Evolutionary conservation across 2,888 invertebrate species (phyloP).

Genomic region (Lumbricus terrestris): DNA sequence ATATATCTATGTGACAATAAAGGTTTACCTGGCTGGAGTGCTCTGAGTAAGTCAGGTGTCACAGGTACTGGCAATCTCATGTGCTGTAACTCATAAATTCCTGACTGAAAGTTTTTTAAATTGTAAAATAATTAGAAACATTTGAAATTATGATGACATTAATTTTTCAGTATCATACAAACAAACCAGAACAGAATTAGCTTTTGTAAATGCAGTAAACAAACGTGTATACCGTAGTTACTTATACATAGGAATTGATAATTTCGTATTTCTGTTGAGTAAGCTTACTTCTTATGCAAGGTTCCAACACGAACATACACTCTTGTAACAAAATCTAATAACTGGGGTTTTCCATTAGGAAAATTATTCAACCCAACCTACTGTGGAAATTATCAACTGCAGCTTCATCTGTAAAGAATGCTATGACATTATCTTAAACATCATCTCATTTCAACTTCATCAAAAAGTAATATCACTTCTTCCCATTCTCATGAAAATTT

Average conservation of each 20-base stretch:
- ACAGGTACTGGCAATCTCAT: background rate
- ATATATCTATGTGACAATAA: too few relatives aligned
- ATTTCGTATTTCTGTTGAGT: background rate
- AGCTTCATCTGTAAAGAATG: background rate
- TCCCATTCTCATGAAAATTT: background rate
- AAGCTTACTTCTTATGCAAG: background rate
- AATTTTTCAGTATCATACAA: background rate
- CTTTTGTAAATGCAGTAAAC: background rate
- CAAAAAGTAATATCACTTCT: background rate
- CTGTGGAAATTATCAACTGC: too few relatives aligned
- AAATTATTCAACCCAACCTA: background rate
- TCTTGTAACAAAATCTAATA: background rate
- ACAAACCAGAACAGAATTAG: background rate
- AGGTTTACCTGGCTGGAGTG: slow-evolving; percentile 5
- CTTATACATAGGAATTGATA: background rate
- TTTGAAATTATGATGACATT: background rate
- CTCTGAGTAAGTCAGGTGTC: background rate
- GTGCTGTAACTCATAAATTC: background rate
- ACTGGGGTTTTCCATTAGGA: background rate
- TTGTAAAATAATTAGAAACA: background rate
- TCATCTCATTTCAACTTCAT: background rate
- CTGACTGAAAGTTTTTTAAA: background rate
- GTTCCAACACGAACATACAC: too few relatives aligned
- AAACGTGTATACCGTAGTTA: too few relatives aligned
- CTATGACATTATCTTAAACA: background rate